Conservation (phyloP, 2,113 vertebrate species). For the Capreolus pygargus region DNA sequence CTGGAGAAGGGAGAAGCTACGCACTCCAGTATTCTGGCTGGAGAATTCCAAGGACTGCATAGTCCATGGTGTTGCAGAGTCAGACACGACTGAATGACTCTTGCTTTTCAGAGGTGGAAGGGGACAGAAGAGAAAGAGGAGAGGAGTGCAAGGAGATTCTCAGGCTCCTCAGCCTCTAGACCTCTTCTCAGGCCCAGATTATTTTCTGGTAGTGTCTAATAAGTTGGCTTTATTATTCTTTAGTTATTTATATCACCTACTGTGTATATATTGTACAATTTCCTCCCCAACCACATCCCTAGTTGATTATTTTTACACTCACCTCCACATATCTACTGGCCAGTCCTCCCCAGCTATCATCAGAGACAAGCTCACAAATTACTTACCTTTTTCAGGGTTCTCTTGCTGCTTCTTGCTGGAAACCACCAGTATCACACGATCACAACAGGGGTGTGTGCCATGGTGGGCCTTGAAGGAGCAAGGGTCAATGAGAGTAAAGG, state of each 20-base stretch:
- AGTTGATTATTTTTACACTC: neutral
- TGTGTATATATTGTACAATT: neutral
- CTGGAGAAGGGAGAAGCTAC: neutral
- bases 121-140: neutral
- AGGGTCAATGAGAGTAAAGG: neutral
- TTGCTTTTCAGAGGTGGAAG: neutral
- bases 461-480: neutral
- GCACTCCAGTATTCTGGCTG: neutral
- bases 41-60: neutral
- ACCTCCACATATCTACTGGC: neutral
- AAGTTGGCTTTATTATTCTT: neutral
- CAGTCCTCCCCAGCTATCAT: neutral
- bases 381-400: neutral
- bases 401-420: neutral
- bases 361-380: neutral
- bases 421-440: neutral
- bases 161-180: neutral
- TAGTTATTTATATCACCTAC: neutral
- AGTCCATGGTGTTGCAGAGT: neutral
- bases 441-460: neutral
- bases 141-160: neutral
- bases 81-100: fast-evolving
- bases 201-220: neutral
- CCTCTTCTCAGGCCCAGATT: neutral
- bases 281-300: neutral